Evolutionary conservation across 2,113 vertebrate genomes (phyloP).

Genomic region (Phocoena sinus): DNA sequence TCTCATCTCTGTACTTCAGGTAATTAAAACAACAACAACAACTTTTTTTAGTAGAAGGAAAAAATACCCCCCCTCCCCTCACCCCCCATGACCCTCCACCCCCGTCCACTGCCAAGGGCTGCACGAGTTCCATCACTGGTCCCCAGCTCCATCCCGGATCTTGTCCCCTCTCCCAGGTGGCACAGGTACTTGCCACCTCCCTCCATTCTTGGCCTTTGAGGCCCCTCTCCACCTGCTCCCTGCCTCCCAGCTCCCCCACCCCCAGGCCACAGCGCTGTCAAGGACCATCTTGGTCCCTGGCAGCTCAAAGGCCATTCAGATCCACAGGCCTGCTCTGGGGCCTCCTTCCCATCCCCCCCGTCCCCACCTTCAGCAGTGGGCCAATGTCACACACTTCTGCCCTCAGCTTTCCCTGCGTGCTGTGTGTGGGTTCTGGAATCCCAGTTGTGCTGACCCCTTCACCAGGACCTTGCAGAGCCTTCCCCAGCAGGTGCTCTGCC

Average conservation of each 20-base stretch:
- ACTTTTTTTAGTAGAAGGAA: not conserved
- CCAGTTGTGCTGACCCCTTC: rapidly evolving
- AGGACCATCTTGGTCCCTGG: not conserved
- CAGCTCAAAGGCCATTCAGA: not conserved
- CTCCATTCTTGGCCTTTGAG: not conserved
- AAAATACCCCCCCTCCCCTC: not conserved
- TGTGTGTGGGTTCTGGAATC: not conserved
- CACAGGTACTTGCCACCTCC: not conserved
- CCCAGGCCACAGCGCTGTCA: not conserved
- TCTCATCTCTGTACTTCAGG: not conserved
- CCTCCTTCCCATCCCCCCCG: not conserved
- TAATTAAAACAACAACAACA: not conserved
- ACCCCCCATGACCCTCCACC: not conserved
- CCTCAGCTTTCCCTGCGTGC: not conserved
- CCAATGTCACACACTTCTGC: not conserved
- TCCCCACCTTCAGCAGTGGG: not conserved
- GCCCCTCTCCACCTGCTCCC: not conserved
- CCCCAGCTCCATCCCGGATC: not conserved
- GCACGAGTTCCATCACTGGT: no score
- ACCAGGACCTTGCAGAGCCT: not conserved
- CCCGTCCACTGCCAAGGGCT: not conserved
- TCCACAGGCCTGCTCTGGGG: not conserved
- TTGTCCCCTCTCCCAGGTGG: rapidly evolving
- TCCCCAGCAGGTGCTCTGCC: not conserved
- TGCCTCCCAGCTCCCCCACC: not conserved